Evolutionary conservation across 92 coral and sea anemone genomes (phyloP).

Genomic region (Zoanthus solanderi): DNA sequence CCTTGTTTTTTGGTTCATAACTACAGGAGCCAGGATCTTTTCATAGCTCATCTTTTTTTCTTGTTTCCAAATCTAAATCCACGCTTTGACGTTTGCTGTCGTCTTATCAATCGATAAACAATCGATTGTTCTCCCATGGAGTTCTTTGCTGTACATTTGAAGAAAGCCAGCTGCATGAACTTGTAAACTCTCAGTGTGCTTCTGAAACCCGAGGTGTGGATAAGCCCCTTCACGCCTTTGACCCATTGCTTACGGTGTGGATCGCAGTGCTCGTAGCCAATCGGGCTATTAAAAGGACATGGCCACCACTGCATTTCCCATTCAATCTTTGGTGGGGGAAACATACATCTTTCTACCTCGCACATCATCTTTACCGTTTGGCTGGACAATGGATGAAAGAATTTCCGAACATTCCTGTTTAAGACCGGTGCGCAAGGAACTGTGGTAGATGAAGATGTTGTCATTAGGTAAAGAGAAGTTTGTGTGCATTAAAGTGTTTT

Average conservation of each 20-base stretch:
- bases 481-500: neutral
- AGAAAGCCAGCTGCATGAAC: conserved; percentile 23
- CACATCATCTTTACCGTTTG: conserved; percentile 16
- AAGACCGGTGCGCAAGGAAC: conserved; percentile 43
- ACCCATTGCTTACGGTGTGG: neutral
- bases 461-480: no score
- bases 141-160: conserved; percentile 20
- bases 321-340: conserved; percentile 3
- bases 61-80: no score
- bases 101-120: neutral
- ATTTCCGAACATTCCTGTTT: conserved; percentile 14
- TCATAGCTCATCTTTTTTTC: no score
- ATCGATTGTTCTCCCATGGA: conserved; percentile 25
- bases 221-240: neutral
- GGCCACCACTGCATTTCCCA: conserved; percentile 50
- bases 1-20: no score
- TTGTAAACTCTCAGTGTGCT: conserved; percentile 1
- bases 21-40: no score
- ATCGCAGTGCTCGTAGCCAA: neutral
- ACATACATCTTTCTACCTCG: conserved; percentile 2
- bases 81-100: neutral
- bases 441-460: neutral
- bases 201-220: neutral
- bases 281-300: neutral
- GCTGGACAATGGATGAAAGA: neutral